A percentile compares a stretch with the other conserved stretches of the same genome.
These are phyloP conservation scores for Leptinotarsa lineolata DNA, from an alignment of 1,140 invertebrate species.

Conservation along the genomic window DNA sequence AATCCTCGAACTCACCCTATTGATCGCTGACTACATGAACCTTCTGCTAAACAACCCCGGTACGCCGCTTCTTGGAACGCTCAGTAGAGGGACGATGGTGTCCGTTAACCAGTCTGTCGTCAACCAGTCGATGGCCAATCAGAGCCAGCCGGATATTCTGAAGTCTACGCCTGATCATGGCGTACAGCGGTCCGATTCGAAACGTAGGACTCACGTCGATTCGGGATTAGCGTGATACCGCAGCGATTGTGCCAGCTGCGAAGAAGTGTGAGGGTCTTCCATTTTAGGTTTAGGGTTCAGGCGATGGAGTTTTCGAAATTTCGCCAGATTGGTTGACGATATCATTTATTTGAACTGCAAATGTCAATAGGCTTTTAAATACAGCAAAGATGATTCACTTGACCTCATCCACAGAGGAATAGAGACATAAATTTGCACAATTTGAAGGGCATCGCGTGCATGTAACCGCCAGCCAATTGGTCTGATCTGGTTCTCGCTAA, in stretches of 20 bases:
- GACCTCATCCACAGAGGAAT: too few relatives aligned
- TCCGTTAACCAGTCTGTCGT: constrained; percentile 59
- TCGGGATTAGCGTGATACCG: constrained; percentile 60
- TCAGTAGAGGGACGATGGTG: constrained; percentile 65
- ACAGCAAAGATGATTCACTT: too few relatives aligned
- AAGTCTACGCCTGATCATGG: constrained; percentile 81
- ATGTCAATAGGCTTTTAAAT: too few relatives aligned
- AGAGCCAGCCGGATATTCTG: constrained; percentile 75
- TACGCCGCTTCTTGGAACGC: constrained; percentile 79
- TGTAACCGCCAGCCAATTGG: too few relatives aligned
- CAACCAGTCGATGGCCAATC: constrained; percentile 50
- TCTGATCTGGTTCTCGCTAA: too few relatives aligned
- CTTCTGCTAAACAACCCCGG: constrained; percentile 75
- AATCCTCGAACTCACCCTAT: constrained; percentile 86
- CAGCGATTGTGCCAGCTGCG: background rate
- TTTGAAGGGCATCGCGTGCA: too few relatives aligned
- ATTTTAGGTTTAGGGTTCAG: too few relatives aligned
- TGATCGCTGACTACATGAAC: constrained; percentile 97
- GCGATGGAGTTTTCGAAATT: too few relatives aligned
- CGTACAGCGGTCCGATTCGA: constrained; percentile 57
- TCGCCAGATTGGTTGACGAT: too few relatives aligned
- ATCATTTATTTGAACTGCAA: too few relatives aligned
- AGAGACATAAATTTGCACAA: too few relatives aligned
- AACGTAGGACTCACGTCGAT: constrained; percentile 62
- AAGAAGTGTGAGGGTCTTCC: background rate